These are phyloP conservation scores for Scaptomyza hsui DNA, from an alignment of 1,140 invertebrate genomes.

Conservation along the genomic window DNA sequence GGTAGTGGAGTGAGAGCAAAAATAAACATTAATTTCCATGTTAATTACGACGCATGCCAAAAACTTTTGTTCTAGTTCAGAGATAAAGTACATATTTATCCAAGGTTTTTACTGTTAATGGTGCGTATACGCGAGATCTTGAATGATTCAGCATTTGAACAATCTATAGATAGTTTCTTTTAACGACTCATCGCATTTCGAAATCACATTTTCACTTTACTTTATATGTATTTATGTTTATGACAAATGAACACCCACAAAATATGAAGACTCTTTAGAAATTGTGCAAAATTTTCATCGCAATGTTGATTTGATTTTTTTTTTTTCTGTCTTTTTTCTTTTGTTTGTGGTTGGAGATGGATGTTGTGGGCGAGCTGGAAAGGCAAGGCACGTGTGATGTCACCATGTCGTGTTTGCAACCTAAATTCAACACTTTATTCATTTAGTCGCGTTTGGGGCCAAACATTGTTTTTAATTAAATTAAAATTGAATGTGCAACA, in stretches of 20 bases:
- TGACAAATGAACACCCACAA: conserved; percentile 14
- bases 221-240: conserved; percentile 15
- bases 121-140: conserved; percentile 70
- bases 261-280: conserved; percentile 43
- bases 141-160: conserved; percentile 56
- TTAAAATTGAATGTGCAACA: conserved; percentile 62
- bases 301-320: conserved; percentile 14
- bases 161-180: conserved; percentile 34
- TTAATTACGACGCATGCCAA: conserved; percentile 51
- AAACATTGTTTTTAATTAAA: conserved; percentile 63
- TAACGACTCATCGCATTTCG: conserved; percentile 69
- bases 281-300: conserved; percentile 50
- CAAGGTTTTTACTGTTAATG: conserved; percentile 74
- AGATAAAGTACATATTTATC: conserved; percentile 21
- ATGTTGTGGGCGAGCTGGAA: conserved; percentile 54
- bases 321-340: conserved; percentile 11
- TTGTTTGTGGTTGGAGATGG: conserved; percentile 34
- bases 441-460: conserved; percentile 20
- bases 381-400: conserved; percentile 69
- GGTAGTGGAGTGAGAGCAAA: conserved; percentile 56
- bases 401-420: conserved; percentile 63
- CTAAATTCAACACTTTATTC: conserved; percentile 61
- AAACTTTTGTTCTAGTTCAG: conserved; percentile 54
- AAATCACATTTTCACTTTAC: conserved; percentile 44
- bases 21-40: conserved; percentile 41